Percentiles rank a stretch among this genome's conserved stretches.
phyloP scores from a whole-genome alignment of 2,888 invertebrate species.

The Mesopsocus fuscifrons region DNA sequence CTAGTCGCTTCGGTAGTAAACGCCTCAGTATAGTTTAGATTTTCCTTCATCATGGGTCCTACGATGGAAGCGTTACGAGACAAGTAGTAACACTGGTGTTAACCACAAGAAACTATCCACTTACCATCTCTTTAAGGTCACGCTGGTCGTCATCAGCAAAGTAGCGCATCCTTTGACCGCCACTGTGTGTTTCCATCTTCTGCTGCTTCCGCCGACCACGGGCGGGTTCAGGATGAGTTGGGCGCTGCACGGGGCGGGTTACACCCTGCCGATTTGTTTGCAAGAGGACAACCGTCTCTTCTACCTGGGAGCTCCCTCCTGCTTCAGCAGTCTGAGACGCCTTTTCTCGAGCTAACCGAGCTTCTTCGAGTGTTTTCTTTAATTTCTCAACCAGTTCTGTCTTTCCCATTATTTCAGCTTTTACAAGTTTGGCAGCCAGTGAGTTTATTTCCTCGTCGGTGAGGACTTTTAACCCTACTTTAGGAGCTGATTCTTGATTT shows the following conservation, averaged over 20 bases:
- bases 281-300: constrained; percentile 43
- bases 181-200: constrained; percentile 47
- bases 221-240: constrained; percentile 20
- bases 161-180: constrained; percentile 52
- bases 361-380: constrained; percentile 51
- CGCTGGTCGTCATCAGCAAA: constrained; percentile 82
- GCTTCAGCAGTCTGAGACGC: constrained; percentile 14
- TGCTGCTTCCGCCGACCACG: constrained; percentile 30
- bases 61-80: no score
- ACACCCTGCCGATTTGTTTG: constrained; percentile 46
- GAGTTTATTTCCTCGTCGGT: constrained; percentile 77
- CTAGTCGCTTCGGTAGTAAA: no score
- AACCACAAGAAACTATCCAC: constrained; percentile 15
- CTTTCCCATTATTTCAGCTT: constrained; percentile 88
- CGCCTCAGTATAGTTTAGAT: no score
- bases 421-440: constrained; percentile 73
- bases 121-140: constrained; percentile 64
- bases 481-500: no score
- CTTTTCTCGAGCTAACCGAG: constrained; percentile 31
- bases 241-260: constrained; percentile 39
- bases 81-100: no score
- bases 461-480: constrained; percentile 31
- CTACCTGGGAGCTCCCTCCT: constrained; percentile 17
- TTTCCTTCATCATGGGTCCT: no score
- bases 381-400: constrained; percentile 43